Base-by-base conservation (phyloP, 2,888 invertebrate species). In the Drosophila affinis region DNA sequence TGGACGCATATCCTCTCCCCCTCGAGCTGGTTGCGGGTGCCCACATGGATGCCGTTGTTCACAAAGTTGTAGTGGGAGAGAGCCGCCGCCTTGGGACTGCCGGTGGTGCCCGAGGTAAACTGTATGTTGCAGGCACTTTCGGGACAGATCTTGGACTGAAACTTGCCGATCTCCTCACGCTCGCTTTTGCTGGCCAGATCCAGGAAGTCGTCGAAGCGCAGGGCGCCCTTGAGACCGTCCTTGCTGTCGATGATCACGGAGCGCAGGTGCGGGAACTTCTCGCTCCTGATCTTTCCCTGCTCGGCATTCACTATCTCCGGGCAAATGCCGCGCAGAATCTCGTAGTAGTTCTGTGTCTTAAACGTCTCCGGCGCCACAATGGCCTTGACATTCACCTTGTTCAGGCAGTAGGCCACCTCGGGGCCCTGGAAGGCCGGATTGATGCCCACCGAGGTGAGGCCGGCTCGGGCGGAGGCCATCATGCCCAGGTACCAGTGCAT, bases 21-120 rank as follows among this genome's bases (percentile, higher is more conserved):
- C 0, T 32, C 77, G 1, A 93, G 74, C 63, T 93, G 92, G 52
- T 92, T 91, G 68, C 94, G 92, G 39, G 89, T 92, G 1, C 95
- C 95, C 61, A 95, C 92, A 80, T 94, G 93, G 83, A 93, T 94
- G 7, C 95, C 93, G 90, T 97, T 97, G 91, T 98, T 98, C 3
- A 96, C 93, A 18, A 96, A 93, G 71, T 94, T 94, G 85, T 94
- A 94, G 89, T 98, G 97, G 3, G 94, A 94, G 0, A 96, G 83
- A 0, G 94, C 89, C 0, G 95, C 94, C 2, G 96, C 97, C 91
- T 98, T 98, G 0, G 97, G 96, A 46, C 92, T 87, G 1, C 94
- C 94, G 0, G 97, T 97, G 1, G 96, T 96, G 18, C 96, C 97
- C 1, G 97, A 97, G 1, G 97, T 97, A 88, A 97, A 97, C 89